Evolutionary conservation across 2,113 vertebrate genomes (phyloP).

Genomic region (Polyodon spathula): DNA sequence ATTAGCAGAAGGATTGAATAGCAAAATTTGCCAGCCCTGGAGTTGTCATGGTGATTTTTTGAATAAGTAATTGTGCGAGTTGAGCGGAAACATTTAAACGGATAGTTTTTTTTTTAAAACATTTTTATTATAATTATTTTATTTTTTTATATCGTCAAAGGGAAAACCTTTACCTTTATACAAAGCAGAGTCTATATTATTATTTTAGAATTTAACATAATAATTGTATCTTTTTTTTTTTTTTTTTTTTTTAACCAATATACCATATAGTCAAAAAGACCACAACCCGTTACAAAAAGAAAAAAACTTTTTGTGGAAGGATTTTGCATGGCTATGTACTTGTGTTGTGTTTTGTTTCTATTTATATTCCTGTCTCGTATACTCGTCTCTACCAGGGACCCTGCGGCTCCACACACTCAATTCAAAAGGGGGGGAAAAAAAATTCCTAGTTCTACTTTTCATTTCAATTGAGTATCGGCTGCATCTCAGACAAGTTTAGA

Average conservation of each 20-base stretch:
- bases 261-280: too few species aligned
- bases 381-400: constrained; percentile 33
- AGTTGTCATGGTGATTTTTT: constrained; percentile 62
- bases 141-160: neutral
- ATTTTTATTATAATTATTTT: constrained; percentile 11
- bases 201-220: neutral
- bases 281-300: too few species aligned
- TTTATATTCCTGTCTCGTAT: constrained; percentile 42
- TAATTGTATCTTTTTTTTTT: too few species aligned
- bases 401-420: constrained; percentile 39
- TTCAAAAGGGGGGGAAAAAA: constrained; percentile 19
- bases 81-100: constrained; percentile 39
- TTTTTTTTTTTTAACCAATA: too few species aligned
- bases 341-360: constrained; percentile 31
- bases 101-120: constrained; percentile 35
- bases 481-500: neutral
- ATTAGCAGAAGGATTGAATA: constrained; percentile 38
- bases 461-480: neutral
- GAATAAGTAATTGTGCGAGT: constrained; percentile 50
- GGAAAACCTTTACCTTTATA: neutral
- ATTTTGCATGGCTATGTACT: constrained; percentile 47
- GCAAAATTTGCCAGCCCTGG: constrained; percentile 40
- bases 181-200: neutral
- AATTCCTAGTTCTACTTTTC: constrained; percentile 1
- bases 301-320: constrained; percentile 38